Conservation (phyloP, 2,797 vertebrate species). For the Gila robusta region DNA sequence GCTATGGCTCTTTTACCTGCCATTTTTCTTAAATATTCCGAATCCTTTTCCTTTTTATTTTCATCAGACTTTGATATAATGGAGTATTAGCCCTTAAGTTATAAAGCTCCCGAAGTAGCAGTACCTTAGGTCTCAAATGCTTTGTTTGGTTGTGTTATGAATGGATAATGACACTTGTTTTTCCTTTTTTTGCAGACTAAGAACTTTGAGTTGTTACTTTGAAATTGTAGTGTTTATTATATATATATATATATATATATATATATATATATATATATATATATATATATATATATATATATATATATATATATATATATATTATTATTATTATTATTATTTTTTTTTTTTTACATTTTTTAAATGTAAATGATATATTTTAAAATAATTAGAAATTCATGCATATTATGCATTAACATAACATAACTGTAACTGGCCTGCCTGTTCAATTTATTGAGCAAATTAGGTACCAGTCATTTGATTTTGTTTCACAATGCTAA, state of each 20-base stretch:
- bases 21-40: neutral
- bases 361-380: too few relatives aligned
- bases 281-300: too few relatives aligned
- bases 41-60: neutral
- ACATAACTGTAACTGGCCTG: constrained; percentile 3
- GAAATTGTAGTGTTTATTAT: constrained; percentile 10
- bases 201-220: constrained; percentile 12
- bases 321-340: too few relatives aligned
- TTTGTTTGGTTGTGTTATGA: constrained; percentile 4
- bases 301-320: too few relatives aligned
- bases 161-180: neutral
- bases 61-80: neutral
- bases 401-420: neutral
- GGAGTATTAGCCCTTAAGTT: neutral
- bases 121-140: neutral
- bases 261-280: too few relatives aligned
- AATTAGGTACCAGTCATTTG: constrained; percentile 16
- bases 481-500: constrained; percentile 15
- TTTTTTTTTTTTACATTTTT: too few relatives aligned
- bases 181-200: neutral
- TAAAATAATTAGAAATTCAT: too few relatives aligned
- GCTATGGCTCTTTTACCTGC: neutral
- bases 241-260: too few relatives aligned
- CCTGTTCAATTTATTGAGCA: constrained; percentile 27
- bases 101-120: neutral